Evolutionary conservation across 2,113 vertebrate species (phyloP).

Genomic region (Xiphias gladius): DNA sequence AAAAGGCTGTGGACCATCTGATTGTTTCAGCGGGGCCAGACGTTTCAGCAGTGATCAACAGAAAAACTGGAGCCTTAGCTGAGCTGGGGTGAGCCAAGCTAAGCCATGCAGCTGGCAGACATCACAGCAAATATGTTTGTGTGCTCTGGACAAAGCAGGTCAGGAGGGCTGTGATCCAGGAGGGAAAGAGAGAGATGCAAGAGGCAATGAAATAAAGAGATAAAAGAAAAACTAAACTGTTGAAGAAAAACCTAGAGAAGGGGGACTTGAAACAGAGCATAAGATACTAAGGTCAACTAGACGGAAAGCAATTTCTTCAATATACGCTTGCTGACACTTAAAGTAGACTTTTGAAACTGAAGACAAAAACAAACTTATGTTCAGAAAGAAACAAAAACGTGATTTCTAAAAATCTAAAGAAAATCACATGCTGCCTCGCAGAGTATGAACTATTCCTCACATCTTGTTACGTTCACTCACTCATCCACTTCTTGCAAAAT

Average conservation of each 20-base stretch:
- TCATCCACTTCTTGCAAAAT: conserved; percentile 39
- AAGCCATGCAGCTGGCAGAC: conserved; percentile 72
- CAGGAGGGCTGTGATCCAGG: conserved; percentile 57
- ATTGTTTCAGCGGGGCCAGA: conserved; percentile 52
- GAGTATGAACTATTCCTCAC: background rate
- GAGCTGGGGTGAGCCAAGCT: conserved; percentile 64
- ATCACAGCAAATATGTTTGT: conserved; percentile 75
- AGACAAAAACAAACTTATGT: background rate
- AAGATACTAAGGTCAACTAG: conserved; percentile 13
- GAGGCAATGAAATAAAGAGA: conserved; percentile 37
- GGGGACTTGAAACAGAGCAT: background rate
- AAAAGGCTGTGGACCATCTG: conserved; percentile 74
- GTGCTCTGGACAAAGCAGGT: conserved; percentile 73
- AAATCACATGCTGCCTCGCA: background rate
- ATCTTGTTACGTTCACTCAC: conserved; percentile 16
- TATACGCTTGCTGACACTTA: background rate
- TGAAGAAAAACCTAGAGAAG: conserved; percentile 5
- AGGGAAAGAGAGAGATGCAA: conserved; percentile 34
- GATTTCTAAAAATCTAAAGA: conserved; percentile 7
- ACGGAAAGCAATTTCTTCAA: background rate
- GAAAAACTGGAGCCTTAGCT: conserved; percentile 55
- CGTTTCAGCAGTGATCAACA: conserved; percentile 54
- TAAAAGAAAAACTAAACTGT: conserved; percentile 30
- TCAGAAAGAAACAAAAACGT: background rate
- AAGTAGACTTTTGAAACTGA: background rate